These are phyloP conservation scores for Oophaga pumilio DNA, from an alignment of 2,113 vertebrate genomes.

Conservation along the genomic window DNA sequence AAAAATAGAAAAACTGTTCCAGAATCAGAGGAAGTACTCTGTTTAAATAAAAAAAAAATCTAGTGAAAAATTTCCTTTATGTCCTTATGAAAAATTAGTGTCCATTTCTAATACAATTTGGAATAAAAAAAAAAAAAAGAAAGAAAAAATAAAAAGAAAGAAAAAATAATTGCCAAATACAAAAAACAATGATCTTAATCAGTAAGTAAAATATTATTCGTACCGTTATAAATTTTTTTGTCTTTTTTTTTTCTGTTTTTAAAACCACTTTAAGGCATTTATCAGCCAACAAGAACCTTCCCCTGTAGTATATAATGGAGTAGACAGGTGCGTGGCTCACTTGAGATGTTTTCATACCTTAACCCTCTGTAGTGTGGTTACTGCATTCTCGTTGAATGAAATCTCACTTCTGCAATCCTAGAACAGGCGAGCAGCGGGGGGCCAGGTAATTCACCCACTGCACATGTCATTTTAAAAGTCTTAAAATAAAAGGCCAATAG, in stretches of 20 bases:
- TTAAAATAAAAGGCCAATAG: constrained; percentile 57
- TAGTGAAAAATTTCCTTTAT: too few species aligned
- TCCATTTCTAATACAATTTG: too few species aligned
- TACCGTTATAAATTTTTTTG: neutral
- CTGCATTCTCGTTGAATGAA: constrained; percentile 35
- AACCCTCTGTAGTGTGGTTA: constrained; percentile 43
- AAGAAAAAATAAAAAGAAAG: too few species aligned
- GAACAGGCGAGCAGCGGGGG: constrained; percentile 32
- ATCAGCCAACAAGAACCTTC: neutral
- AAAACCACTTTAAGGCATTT: neutral
- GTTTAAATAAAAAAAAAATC: too few species aligned
- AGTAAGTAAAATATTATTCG: neutral
- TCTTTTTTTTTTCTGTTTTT: neutral
- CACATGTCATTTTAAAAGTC: constrained; percentile 53
- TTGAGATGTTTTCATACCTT: constrained; percentile 24
- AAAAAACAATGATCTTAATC: neutral
- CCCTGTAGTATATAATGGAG: constrained; percentile 16
- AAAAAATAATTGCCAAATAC: too few species aligned
- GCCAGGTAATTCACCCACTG: constrained; percentile 49
- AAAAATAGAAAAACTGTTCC: too few species aligned
- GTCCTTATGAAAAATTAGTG: too few species aligned
- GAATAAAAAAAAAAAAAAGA: too few species aligned
- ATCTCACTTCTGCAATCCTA: constrained; percentile 43
- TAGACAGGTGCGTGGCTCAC: constrained; percentile 25
- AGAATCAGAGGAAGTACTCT: too few species aligned